phyloP scores from a whole-genome alignment of 2,888 invertebrate genomes.

The Leptinotarsa rubiginosa region DNA sequence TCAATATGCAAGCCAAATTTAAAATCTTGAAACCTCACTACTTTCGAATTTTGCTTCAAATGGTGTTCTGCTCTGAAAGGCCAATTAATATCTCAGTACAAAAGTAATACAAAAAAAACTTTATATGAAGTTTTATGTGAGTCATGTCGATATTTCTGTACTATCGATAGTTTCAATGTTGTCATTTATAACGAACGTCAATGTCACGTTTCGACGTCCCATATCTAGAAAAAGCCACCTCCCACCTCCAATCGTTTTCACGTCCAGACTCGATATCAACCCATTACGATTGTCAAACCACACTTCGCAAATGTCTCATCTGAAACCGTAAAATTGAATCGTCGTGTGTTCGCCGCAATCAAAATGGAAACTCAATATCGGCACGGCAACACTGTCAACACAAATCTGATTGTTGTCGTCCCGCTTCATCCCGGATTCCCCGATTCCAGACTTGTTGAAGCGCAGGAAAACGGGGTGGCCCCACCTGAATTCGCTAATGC shows the following conservation, averaged over 20 bases:
- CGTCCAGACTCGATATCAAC: neutral
- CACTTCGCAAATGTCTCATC: neutral
- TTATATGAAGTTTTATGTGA: too few species aligned
- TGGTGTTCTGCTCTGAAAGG: too few species aligned
- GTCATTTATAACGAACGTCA: too few species aligned
- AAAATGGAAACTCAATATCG: neutral
- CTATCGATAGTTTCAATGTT: too few species aligned
- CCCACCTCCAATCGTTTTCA: neutral
- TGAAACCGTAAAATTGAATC: neutral
- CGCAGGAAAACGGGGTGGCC: neutral
- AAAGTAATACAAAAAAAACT: too few species aligned
- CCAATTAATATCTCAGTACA: too few species aligned
- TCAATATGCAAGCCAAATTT: too few species aligned
- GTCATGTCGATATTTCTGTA: too few species aligned
- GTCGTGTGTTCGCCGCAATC: neutral
- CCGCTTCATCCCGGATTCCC: slow-evolving; percentile 10
- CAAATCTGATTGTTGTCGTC: slow-evolving; percentile 6
- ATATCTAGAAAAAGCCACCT: too few species aligned
- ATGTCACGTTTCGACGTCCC: too few species aligned
- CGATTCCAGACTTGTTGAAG: slow-evolving; percentile 7
- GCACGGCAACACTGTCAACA: slow-evolving; percentile 2
- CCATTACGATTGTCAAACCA: neutral
- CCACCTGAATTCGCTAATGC: slow-evolving; percentile 1
- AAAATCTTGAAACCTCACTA: too few species aligned
- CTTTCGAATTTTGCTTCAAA: too few species aligned